Conservation (phyloP, 2,888 invertebrate species). For the Caenorhabditis sinica region DNA sequence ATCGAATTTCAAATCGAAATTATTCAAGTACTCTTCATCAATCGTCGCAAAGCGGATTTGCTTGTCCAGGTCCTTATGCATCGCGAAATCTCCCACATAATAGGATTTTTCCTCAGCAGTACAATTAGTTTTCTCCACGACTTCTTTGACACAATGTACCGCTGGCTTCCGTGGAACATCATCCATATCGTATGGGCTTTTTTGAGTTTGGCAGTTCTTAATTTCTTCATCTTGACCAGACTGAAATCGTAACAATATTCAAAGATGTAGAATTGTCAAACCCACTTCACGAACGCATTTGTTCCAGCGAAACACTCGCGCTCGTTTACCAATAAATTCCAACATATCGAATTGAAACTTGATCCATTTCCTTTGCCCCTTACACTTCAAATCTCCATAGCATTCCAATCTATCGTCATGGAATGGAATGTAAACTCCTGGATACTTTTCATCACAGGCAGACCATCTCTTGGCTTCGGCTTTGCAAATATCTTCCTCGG, state of each 20-base stretch:
- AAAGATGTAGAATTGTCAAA: too few relatives aligned
- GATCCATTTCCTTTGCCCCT: neutral
- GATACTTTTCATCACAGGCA: neutral
- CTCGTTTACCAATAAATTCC: neutral
- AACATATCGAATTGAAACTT: neutral
- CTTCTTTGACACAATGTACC: neutral
- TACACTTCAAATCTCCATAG: neutral
- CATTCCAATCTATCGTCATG: neutral
- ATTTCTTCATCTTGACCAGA: too few relatives aligned
- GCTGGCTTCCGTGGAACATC: neutral
- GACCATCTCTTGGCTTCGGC: neutral
- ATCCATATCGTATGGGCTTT: neutral
- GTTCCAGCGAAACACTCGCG: neutral
- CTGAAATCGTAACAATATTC: too few relatives aligned
- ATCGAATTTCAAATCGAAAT: neutral
- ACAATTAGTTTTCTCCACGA: neutral
- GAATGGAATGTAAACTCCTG: neutral
- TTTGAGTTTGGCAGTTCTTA: neutral
- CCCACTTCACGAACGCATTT: too few relatives aligned
- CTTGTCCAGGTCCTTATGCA: neutral
- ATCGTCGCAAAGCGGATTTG: neutral
- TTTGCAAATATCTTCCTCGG: neutral
- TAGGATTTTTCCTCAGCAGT: neutral
- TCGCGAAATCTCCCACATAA: slow-evolving; percentile 6
- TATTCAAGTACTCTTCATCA: neutral